Conservation (phyloP, 1,140 invertebrate genomes). For the Episyrphus balteatus region DNA sequence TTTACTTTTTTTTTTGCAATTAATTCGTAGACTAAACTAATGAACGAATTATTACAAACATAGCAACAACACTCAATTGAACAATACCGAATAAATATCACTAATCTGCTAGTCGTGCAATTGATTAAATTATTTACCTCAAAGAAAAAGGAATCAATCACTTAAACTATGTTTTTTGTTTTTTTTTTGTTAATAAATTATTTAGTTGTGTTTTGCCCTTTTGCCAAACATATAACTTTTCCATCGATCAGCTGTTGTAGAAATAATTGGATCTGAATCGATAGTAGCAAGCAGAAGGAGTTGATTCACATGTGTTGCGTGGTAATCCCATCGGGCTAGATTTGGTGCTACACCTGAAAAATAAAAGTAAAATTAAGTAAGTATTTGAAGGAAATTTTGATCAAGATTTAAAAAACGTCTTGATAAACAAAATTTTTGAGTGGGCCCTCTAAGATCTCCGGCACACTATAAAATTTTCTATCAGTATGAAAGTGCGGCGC, state of each 20-base stretch:
- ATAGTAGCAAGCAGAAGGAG: conserved; percentile 80
- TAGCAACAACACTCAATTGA: too few relatives aligned
- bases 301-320: conserved; percentile 96
- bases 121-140: too few relatives aligned
- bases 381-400: not conserved
- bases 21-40: not conserved
- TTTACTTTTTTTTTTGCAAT: not conserved
- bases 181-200: too few relatives aligned
- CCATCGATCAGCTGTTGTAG: conserved; percentile 83
- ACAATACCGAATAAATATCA: too few relatives aligned
- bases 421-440: too few relatives aligned
- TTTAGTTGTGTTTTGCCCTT: conserved; percentile 71
- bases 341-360: conserved; percentile 75
- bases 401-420: not conserved
- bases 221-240: conserved; percentile 94
- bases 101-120: too few relatives aligned
- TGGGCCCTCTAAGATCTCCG: not conserved
- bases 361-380: not conserved
- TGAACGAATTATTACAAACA: too few relatives aligned
- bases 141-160: too few relatives aligned
- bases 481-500: not conserved
- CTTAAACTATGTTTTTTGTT: too few relatives aligned
- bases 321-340: conserved; percentile 91
- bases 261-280: conserved; percentile 72
- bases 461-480: not conserved